Evolutionary conservation across 2,888 invertebrate species (phyloP).

Genomic region (Amblyjoppa proteus): DNA sequence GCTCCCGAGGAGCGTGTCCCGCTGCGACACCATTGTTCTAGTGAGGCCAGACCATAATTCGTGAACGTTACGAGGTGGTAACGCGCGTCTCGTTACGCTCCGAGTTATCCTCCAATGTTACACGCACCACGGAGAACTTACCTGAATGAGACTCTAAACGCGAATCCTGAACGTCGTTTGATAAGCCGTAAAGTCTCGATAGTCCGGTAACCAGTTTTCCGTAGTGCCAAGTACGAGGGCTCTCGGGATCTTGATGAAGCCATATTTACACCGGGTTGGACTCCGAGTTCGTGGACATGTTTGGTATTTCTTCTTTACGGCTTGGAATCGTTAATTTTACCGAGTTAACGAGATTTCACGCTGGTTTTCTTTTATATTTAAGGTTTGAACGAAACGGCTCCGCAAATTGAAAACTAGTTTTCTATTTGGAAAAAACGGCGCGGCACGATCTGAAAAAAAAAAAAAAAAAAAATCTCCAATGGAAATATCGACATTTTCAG

Average conservation of each 20-base stretch:
- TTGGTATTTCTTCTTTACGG: not conserved
- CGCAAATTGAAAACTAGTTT: not conserved
- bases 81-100: conserved; percentile 76
- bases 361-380: not conserved
- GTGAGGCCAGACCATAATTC: conserved; percentile 61
- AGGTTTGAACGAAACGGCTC: too few species aligned
- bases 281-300: not conserved
- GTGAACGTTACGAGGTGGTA: conserved; percentile 74
- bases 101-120: conserved; percentile 70
- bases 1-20: conserved; percentile 66
- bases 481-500: not conserved
- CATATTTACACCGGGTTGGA: not conserved
- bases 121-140: conserved; percentile 13
- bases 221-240: not conserved
- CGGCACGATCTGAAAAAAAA: not conserved
- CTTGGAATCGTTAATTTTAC: not conserved
- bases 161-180: conserved; percentile 51
- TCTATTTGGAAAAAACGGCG: not conserved
- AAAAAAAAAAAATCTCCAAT: not conserved
- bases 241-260: not conserved
- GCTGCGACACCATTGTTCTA: conserved; percentile 77
- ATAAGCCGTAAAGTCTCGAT: conserved; percentile 53
- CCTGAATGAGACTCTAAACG: conserved; percentile 56
- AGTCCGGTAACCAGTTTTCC: conserved; percentile 9
- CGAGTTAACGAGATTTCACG: not conserved